Evolutionary conservation across 2,888 invertebrate species (phyloP).

Genomic region (Trisateles emortualis): DNA sequence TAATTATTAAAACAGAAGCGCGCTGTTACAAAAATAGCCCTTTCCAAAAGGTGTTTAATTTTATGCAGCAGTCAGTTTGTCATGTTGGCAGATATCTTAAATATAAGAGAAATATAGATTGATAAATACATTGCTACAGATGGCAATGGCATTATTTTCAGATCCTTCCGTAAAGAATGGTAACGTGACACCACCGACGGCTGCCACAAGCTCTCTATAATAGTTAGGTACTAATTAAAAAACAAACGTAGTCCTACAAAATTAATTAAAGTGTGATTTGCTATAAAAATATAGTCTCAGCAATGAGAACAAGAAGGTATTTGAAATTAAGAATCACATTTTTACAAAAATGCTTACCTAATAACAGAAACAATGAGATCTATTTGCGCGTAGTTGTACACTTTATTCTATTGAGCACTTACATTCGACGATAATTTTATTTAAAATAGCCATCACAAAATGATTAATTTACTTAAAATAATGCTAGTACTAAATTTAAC

Average conservation of each 20-base stretch:
- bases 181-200: constrained; percentile 85
- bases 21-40: constrained; percentile 27
- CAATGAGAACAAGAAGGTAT: constrained; percentile 1
- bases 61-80: constrained; percentile 69
- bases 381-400: constrained; percentile 37
- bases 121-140: constrained; percentile 33
- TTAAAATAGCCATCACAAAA: constrained; percentile 41
- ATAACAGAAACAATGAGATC: constrained; percentile 48
- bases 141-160: constrained; percentile 39
- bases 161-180: constrained; percentile 64
- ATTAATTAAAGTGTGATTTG: constrained; percentile 39
- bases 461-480: constrained; percentile 28
- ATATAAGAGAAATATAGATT: constrained; percentile 37
- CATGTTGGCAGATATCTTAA: constrained; percentile 55
- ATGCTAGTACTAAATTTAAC: constrained; percentile 21
- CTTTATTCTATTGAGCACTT: constrained; percentile 28
- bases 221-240: constrained; percentile 60
- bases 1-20: constrained; percentile 19
- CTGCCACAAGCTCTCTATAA: constrained; percentile 71
- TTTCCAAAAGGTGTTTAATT: constrained; percentile 22
- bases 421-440: constrained; percentile 23
- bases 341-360: constrained; percentile 24
- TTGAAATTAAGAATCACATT: constrained; percentile 9
- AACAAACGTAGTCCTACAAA: constrained; percentile 38
- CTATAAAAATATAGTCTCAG: constrained; percentile 16